Base-by-base conservation (phyloP, 2,888 invertebrate species). In the Melipona bicolor region DNA sequence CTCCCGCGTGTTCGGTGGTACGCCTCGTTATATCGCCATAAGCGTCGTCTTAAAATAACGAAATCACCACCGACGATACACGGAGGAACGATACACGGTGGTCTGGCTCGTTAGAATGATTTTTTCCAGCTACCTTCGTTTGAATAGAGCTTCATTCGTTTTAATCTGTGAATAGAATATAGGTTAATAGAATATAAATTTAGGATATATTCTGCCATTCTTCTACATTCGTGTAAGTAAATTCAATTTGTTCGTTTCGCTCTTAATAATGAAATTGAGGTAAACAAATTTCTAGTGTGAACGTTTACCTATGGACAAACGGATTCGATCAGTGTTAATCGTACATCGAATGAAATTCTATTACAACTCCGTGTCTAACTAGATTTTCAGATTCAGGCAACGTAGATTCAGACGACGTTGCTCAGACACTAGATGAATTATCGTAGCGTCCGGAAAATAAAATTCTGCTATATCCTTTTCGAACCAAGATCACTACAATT, bases 1-100 rank as follows among this genome's bases (percentile, higher is more conserved):
- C 3, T 17, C 6, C 32, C 21, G 13, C 5, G 13, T 59, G 13
- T 67, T 27, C 17, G 15, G 43, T 21, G 43, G 43, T 27, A 21
- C 56, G 32, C n/a, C 69, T 32, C 62, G n/a, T 56, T 64, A 32
- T 75, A 64, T 61, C 67, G 54, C 76, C 36, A 4, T n/a, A 32
- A 36, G 15, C 67, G 56, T 50, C n/a, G 69, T 78, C 81, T 74
- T 62, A 43, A 74, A 81, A 78, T 74, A 78, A 69, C 78, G 19
- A 70, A 24, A 78, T 27, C 9, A 67, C 24, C 54, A 2, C 24
- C 27, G 13, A 49, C 49, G 24, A 19, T 59, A 71, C 43, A 15
- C n/a, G 11, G 56, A 54, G 36, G 32, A 70, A 71, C 43, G n/a
- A 59, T 43, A 56, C 43, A 32, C 36, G 19, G 5, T 5, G 21